Evolutionary conservation across 2,113 vertebrate species (phyloP), one percentile per base, ranked within the genome.

Genomic region (Jacana jacana): DNA sequence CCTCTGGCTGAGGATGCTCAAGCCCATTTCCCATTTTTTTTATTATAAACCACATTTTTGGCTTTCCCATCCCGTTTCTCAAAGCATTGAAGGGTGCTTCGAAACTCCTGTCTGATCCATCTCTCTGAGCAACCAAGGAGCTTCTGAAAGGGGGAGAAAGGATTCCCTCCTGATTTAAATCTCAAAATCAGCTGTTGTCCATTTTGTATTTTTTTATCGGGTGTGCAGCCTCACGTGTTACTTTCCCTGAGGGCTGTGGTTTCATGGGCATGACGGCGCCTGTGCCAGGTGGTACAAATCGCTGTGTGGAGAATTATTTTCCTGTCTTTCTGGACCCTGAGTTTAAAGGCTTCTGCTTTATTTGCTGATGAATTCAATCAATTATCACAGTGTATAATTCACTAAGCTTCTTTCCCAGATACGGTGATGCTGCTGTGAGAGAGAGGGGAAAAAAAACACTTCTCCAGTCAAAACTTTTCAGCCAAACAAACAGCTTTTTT

Each of bases 311-410:
- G 60, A 77, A 30, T 31, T 68, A 51, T 37, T 46, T 63, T 30
- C 33, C 30, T 82, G 27, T 37, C n/a, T 65, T 28, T n/a, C 63
- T 4, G 4, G 58, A 58, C 66, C 23, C 12, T 0, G 9, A 35
- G 13, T 92, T 89, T 64, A 65, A 88, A 81, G 35, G 69, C 13
- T 33, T 30, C 71, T 91, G 70, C 25, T 93, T 95, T 65, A 88
- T 95, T 96, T 92, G 17, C 91, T 91, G 87, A 61, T 48, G 13
- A 92, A 95, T 88, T 89, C 76, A 76, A 76, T 91, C 81, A 72
- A 93, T 93, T 94, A 89, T 66, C 89, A 58, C 13, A 30, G 65
- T 3, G 2, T 72, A 22, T 83, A 89, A 91, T 95, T 92, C 1
- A 0, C 57, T 94, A 88, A 95, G 86, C 84, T 71, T 71, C 86